Evolutionary conservation across 1,140 invertebrate genomes (phyloP).

Genomic region (Eupristina koningsbergeri): DNA sequence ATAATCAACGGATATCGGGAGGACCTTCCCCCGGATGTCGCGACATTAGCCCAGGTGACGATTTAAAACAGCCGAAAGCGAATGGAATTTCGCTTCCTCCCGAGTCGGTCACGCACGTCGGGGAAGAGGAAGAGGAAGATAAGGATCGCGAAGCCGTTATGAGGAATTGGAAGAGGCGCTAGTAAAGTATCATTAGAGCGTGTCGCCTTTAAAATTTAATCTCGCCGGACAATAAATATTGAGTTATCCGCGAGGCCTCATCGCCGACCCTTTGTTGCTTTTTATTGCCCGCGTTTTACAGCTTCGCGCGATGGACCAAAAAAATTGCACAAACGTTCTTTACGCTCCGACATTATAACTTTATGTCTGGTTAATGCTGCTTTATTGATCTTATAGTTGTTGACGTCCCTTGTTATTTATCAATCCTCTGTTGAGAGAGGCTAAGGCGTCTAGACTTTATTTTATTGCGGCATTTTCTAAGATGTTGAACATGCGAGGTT

Average conservation of each 20-base stretch:
- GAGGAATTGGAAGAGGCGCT: conserved; percentile 11
- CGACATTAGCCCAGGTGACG: too few species aligned
- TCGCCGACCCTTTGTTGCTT: neutral
- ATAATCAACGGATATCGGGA: neutral
- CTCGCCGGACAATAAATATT: conserved; percentile 31
- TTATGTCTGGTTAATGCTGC: conserved; percentile 35
- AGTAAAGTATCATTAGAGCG: conserved; percentile 31
- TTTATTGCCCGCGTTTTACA: conserved; percentile 35
- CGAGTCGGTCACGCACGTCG: conserved; percentile 25
- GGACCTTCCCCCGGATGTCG: neutral
- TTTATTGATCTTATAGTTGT: conserved; percentile 17
- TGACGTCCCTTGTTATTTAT: conserved; percentile 26
- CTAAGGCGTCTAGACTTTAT: neutral
- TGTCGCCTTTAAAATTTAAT: conserved; percentile 38
- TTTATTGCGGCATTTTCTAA: neutral
- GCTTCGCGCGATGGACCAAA: neutral
- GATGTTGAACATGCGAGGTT: neutral
- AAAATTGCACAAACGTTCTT: neutral
- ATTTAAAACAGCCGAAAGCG: too few species aligned
- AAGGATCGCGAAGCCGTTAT: conserved; percentile 3
- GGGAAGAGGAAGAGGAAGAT: neutral
- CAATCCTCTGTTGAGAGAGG: neutral
- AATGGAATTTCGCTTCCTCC: neutral
- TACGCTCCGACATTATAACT: conserved; percentile 23
- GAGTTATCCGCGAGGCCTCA: neutral